Evolutionary conservation across 1,140 invertebrate species (phyloP).

Genomic region (Leptinotarsa lineolata): DNA sequence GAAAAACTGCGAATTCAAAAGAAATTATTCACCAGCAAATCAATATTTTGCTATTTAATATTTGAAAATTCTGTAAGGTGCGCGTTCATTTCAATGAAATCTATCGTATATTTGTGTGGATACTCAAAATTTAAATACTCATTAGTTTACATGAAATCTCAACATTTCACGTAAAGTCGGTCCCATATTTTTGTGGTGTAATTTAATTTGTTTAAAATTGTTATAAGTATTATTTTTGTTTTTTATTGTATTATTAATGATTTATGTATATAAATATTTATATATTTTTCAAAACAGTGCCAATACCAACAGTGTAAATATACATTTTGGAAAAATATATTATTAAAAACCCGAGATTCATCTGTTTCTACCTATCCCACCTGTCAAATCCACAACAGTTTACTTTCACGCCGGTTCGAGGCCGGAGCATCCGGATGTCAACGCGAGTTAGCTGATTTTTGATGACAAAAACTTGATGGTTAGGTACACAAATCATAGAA

Average conservation of each 20-base stretch:
- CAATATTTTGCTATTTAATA: no score
- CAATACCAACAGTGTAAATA: constrained; percentile 49
- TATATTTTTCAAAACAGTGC: constrained; percentile 51
- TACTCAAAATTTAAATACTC: background rate
- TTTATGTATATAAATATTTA: constrained; percentile 44
- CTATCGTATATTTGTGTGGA: no score
- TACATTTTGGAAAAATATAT: constrained; percentile 46
- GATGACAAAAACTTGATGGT: background rate
- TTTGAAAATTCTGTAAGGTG: no score
- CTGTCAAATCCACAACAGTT: no score
- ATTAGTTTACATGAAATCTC: background rate
- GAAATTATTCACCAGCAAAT: no score
- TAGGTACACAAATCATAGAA: background rate
- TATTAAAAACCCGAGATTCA: constrained; percentile 17
- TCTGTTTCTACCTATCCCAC: background rate
- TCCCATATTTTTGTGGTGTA: constrained; percentile 17
- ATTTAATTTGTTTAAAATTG: constrained; percentile 39
- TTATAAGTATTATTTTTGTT: constrained; percentile 45
- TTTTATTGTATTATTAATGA: constrained; percentile 39
- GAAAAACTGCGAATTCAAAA: no score
- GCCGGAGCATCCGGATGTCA: no score
- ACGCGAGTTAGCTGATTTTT: background rate
- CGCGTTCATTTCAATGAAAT: no score
- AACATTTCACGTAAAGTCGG: background rate
- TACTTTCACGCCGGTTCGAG: no score